Percentiles rank a stretch among this genome's conserved stretches.
phyloP scores from a whole-genome alignment of 2,797 vertebrate genomes.

The Avahi laniger region DNA sequence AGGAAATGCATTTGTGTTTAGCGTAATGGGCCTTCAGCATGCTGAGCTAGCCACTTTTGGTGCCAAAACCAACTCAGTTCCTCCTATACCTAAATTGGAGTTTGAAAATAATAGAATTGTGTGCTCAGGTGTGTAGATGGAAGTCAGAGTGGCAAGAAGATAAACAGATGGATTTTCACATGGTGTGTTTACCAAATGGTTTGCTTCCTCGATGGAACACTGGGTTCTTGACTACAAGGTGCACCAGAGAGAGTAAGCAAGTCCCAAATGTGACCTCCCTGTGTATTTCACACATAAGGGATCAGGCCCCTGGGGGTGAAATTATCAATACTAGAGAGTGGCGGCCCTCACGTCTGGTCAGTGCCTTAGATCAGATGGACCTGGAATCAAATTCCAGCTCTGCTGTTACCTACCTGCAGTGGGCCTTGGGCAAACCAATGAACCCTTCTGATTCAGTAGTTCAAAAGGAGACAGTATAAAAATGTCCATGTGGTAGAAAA shows the following conservation, averaged over 20 bases:
- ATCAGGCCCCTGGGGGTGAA: background rate
- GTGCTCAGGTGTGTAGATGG: slow-evolving; percentile 37
- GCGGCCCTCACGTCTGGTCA: background rate
- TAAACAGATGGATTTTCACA: background rate
- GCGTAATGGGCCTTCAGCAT: background rate
- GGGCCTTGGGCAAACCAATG: background rate
- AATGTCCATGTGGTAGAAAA: background rate
- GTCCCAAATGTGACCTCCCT: background rate
- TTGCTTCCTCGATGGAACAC: background rate
- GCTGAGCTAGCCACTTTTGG: background rate
- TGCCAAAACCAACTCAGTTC: background rate
- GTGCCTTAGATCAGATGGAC: background rate
- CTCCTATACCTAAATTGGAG: slow-evolving; percentile 34
- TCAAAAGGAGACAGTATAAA: background rate
- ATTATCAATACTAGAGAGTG: background rate
- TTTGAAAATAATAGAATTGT: slow-evolving; percentile 52
- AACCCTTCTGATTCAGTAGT: background rate
- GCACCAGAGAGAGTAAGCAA: background rate
- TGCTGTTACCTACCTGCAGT: background rate
- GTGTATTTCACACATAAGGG: background rate
- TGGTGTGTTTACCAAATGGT: background rate
- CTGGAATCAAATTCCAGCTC: background rate
- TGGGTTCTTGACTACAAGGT: background rate
- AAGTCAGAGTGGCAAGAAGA: background rate
- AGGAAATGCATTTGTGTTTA: background rate